Percentiles rank a stretch among this genome's conserved stretches.
These are phyloP conservation scores for Monarcha castaneiventris DNA, from an alignment of 2,113 vertebrate genomes.

Conservation along the genomic window DNA sequence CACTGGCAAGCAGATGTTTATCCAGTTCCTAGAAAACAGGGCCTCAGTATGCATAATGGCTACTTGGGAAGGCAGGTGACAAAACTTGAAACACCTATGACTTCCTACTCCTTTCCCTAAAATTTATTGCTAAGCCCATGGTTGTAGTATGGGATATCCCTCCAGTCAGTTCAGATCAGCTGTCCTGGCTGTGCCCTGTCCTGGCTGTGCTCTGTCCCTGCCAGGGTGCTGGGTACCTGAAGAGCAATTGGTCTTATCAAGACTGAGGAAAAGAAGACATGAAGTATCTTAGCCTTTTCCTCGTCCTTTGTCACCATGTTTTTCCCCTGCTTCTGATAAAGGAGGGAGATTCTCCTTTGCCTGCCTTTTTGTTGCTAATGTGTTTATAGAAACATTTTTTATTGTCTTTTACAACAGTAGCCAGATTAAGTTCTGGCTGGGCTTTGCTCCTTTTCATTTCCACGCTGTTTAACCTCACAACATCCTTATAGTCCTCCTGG, in stretches of 20 bases:
- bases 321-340: neutral
- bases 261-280: neutral
- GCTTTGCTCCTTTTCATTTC: neutral
- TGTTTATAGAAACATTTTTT: neutral
- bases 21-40: neutral
- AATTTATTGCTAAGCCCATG: neutral
- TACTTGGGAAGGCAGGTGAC: neutral
- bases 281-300: neutral
- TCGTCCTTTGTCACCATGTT: neutral
- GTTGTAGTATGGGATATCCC: accelerated
- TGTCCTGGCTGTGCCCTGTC: neutral
- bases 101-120: neutral
- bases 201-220: neutral
- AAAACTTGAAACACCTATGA: neutral
- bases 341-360: neutral
- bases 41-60: accelerated
- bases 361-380: neutral
- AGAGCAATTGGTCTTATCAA: neutral
- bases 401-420: neutral
- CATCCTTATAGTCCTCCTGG: neutral
- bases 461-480: neutral
- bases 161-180: neutral
- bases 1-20: neutral
- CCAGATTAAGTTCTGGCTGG: neutral
- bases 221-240: neutral